A percentile compares a stretch with the other conserved stretches of the same genome.
Conservation (phyloP, 2,888 invertebrate genomes). For the Octonoba sinensis region DNA sequence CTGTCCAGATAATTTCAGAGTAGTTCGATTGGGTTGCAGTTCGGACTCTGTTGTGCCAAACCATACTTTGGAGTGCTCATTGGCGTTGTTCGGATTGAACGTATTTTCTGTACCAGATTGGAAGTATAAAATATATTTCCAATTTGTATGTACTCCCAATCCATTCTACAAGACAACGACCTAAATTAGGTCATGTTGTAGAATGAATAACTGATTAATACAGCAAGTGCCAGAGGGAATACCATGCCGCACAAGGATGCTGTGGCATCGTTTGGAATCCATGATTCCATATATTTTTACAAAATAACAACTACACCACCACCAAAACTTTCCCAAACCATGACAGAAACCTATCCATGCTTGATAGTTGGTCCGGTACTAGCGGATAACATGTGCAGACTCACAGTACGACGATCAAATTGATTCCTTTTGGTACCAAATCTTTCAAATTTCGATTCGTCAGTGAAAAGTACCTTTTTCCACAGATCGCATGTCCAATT, state of each 20-base stretch:
- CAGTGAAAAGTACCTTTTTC: not conserved
- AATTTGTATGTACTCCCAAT: no score
- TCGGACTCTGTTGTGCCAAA: no score
- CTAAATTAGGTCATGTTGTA: not conserved
- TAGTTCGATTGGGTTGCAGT: no score
- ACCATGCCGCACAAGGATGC: not conserved
- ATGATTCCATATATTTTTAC: not conserved
- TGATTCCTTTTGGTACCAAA: not conserved
- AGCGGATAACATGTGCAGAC: not conserved
- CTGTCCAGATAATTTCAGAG: no score
- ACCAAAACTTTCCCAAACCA: not conserved
- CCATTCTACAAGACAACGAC: no score
- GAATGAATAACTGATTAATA: not conserved
- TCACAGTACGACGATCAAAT: not conserved
- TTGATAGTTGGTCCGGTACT: not conserved
- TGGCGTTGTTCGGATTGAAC: no score
- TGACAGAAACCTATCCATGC: not conserved
- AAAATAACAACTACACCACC: no score
- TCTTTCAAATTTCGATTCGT: constrained; percentile 1
- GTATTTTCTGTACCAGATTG: no score
- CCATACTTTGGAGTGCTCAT: no score
- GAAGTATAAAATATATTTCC: no score
- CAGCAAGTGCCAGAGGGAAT: no score
- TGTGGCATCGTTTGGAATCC: not conserved
- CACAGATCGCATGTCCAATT: not conserved